phyloP scores from a whole-genome alignment of 2,888 invertebrate genomes.

The Brenthis hecate region DNA sequence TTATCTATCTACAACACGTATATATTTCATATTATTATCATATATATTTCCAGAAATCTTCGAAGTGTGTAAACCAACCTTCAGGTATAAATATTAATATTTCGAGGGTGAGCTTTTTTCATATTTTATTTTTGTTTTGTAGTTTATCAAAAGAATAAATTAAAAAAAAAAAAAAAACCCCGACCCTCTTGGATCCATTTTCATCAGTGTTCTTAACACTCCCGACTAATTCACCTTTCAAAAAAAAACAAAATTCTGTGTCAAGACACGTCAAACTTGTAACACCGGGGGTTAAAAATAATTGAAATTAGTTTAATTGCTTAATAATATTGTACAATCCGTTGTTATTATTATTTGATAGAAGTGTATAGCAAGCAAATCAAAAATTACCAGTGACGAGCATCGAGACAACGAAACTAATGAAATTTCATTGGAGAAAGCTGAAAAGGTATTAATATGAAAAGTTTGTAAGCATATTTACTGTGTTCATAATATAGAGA shows the following conservation, averaged over 20 bases:
- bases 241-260: no score
- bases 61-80: constrained; percentile 43
- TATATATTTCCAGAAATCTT: constrained; percentile 54
- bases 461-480: neutral
- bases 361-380: constrained; percentile 49
- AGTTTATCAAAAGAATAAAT: neutral
- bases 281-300: no score
- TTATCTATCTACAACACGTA: no score
- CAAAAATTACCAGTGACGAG: constrained; percentile 28
- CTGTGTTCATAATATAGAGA: neutral
- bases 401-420: neutral
- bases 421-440: constrained; percentile 24
- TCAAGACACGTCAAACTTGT: no score
- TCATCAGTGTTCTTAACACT: no score
- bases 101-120: constrained; percentile 52
- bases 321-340: no score
- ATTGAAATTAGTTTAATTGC: neutral
- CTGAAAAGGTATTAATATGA: constrained; percentile 11
- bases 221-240: no score
- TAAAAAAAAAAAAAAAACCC: no score
- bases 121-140: neutral
- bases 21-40: no score
- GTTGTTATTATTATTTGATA: constrained; percentile 34
- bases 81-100: constrained; percentile 61
- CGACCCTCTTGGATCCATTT: no score